phyloP scores from a whole-genome alignment of 2,113 vertebrate species.

The Atrichornis clamosus region DNA sequence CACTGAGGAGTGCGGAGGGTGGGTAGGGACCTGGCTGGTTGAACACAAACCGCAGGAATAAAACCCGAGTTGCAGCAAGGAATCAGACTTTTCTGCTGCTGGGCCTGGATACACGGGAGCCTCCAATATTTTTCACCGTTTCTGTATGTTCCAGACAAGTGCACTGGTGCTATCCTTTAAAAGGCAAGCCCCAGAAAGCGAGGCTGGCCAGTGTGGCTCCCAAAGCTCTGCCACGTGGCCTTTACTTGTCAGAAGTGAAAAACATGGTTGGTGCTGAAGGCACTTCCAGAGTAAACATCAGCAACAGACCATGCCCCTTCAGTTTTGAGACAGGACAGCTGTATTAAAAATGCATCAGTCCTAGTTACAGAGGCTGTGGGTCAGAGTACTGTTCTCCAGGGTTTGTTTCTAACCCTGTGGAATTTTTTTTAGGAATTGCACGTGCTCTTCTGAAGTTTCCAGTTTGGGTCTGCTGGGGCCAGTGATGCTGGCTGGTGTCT shows the following conservation, averaged over 20 bases:
- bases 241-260: neutral
- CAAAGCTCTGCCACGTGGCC: neutral
- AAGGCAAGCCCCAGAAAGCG: neutral
- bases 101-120: neutral
- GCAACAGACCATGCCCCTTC: neutral
- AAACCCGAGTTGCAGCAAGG: neutral
- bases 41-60: neutral
- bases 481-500: neutral
- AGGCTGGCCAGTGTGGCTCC: neutral
- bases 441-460: neutral
- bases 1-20: rapidly evolving
- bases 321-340: neutral
- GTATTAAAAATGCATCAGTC: neutral
- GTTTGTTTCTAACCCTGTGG: neutral
- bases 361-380: neutral
- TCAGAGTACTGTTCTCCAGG: neutral
- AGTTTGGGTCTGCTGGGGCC: neutral
- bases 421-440: neutral
- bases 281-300: neutral
- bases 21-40: neutral
- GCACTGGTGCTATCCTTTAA: neutral
- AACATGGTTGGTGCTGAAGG: neutral
- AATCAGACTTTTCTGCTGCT: neutral
- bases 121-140: neutral
- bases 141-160: neutral